Base-by-base conservation (phyloP, 2,888 invertebrate species). In the Megamerina dolium region DNA sequence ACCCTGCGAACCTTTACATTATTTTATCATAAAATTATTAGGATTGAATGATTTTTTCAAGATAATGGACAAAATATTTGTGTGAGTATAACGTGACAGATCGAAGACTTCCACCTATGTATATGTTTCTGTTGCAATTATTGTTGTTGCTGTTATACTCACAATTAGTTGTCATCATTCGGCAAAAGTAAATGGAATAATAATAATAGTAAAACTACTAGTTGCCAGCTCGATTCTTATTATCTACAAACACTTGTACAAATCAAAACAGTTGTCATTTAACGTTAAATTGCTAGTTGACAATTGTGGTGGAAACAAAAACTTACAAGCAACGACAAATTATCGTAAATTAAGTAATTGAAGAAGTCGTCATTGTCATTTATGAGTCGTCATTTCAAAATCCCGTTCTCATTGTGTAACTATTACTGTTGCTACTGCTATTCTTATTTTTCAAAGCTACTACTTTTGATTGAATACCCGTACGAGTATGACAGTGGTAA, bases 341-440 rank as follows among this genome's bases (percentile, higher is more conserved):
- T 42, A 42, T 42, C 30, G 36, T 42, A 37, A 42, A 42, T 42
- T 42, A 42, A 42, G 37, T 42, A 42, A 42, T 42, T 37, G 42
- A 21, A 37, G 27, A 26, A 29, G n/a, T n/a, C n/a, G n/a, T n/a
- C n/a, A n/a, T n/a, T n/a, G n/a, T n/a, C n/a, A n/a, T n/a, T n/a
- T n/a, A n/a, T n/a, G n/a, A n/a, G n/a, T n/a, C n/a, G n/a, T n/a
- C n/a, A n/a, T n/a, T n/a, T n/a, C n/a, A n/a, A n/a, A n/a, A n/a
- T n/a, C n/a, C n/a, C n/a, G n/a, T n/a, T n/a, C n/a, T n/a, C n/a
- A n/a, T n/a, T n/a, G 10, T 38, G 30, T 18, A 18, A 29, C 13
- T 27, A 16, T 30, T 14, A 14, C 21, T 23, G 8, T 30, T 32
- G 23, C 13, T 32, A 16, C 32, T 20, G 31, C 14, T 31, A 14